These are phyloP conservation scores for Chiroxiphia lanceolata DNA, from an alignment of 2,797 vertebrate species.

Conservation along the genomic window DNA sequence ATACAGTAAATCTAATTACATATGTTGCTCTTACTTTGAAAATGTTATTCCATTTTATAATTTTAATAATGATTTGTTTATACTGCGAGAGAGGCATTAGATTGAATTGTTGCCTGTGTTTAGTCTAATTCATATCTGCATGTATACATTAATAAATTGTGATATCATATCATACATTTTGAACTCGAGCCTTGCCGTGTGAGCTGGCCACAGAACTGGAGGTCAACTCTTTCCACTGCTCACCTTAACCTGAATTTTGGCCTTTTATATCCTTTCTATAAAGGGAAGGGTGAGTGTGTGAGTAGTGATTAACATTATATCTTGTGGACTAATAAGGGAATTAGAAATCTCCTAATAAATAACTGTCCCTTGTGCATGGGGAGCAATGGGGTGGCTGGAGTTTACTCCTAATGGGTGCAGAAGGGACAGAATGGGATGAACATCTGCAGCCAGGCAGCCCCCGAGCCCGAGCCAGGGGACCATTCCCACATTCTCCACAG, in stretches of 20 bases:
- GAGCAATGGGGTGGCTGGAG: neutral
- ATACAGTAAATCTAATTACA: constrained; percentile 75
- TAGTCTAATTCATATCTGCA: constrained; percentile 66
- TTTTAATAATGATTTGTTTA: constrained; percentile 76
- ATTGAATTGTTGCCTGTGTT: constrained; percentile 65
- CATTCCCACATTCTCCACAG: constrained; percentile 44
- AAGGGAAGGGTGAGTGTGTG: neutral
- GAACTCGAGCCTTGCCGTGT: constrained; percentile 15
- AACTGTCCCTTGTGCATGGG: accelerated
- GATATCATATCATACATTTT: neutral
- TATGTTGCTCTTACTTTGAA: constrained; percentile 73
- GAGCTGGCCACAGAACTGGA: neutral
- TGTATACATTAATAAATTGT: constrained; percentile 57
- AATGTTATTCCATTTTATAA: constrained; percentile 67
- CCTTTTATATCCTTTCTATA: neutral
- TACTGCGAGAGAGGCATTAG: constrained; percentile 57
- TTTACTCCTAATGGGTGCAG: neutral
- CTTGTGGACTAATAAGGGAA: neutral
- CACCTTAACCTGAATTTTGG: constrained; percentile 11
- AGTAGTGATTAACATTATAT: neutral
- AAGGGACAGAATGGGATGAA: neutral
- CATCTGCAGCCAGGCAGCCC: constrained; percentile 42
- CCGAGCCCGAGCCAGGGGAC: neutral
- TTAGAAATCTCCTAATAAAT: neutral
- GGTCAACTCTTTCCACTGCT: neutral